These are phyloP conservation scores for Okapia johnstoni DNA, from an alignment of 2,113 vertebrate species.

Conservation along the genomic window DNA sequence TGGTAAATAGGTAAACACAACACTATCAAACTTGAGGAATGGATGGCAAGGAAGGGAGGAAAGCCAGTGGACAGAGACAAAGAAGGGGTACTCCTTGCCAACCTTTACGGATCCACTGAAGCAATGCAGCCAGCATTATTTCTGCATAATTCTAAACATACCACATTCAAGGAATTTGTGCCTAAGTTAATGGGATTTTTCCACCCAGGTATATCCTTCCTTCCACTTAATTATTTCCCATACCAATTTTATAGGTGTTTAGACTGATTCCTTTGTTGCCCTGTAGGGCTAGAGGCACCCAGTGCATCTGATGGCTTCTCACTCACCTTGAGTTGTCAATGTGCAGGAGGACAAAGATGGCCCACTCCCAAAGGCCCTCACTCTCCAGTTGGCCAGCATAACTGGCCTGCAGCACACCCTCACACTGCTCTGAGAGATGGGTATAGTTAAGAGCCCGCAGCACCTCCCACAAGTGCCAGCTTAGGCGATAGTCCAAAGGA, in stretches of 20 bases:
- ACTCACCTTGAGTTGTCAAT: slow-evolving; percentile 84
- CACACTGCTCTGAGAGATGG: slow-evolving; percentile 85
- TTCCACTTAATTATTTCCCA: background rate
- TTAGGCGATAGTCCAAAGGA: slow-evolving; percentile 92
- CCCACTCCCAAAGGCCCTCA: slow-evolving; percentile 93
- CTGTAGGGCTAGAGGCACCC: background rate
- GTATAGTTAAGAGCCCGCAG: slow-evolving; percentile 90
- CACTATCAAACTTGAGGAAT: background rate
- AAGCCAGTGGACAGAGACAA: background rate
- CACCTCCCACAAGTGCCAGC: slow-evolving; percentile 97
- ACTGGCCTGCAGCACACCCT: slow-evolving; percentile 88
- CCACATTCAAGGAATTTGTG: background rate
- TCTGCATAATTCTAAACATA: background rate
- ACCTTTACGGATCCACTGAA: background rate
- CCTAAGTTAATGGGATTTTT: background rate
- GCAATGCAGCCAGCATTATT: background rate
- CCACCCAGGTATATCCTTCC: background rate
- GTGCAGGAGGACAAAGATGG: slow-evolving; percentile 91
- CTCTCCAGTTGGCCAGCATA: slow-evolving; percentile 95
- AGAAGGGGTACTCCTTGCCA: background rate
- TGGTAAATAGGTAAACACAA: background rate
- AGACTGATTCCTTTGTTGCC: background rate
- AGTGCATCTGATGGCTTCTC: background rate
- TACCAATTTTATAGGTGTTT: background rate
- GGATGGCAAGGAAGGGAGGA: background rate